These are phyloP conservation scores for Eucera pruinosa DNA, from an alignment of 2,888 invertebrate genomes.

Conservation along the genomic window DNA sequence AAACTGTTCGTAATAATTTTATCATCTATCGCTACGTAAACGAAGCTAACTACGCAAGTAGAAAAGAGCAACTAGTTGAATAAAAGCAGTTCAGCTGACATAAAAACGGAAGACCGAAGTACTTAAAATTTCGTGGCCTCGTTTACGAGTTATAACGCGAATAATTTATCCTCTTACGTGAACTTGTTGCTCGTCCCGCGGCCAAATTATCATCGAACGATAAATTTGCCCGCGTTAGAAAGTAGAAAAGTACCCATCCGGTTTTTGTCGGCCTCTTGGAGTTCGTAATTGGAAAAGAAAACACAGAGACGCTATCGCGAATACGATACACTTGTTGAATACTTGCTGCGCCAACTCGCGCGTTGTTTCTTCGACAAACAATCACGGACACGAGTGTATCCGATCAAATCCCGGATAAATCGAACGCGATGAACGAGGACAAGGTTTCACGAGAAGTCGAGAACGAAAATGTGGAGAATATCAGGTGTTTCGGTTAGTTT, in stretches of 20 bases:
- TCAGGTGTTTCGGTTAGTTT: too few species aligned
- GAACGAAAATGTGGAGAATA: too few species aligned
- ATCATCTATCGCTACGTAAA: not conserved
- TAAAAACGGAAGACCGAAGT: constrained; percentile 5
- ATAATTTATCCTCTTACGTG: constrained; percentile 13
- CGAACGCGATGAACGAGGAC: not conserved
- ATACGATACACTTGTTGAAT: constrained; percentile 17
- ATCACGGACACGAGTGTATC: not conserved
- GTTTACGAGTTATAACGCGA: not conserved
- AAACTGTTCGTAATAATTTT: not conserved
- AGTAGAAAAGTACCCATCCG: too few species aligned
- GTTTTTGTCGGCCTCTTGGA: too few species aligned
- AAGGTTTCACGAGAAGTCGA: too few species aligned
- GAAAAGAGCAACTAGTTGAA: constrained; percentile 6
- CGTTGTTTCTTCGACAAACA: not conserved
- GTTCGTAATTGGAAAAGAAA: too few species aligned
- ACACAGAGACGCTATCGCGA: too few species aligned
- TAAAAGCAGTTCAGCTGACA: too few species aligned
- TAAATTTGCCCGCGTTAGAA: not conserved
- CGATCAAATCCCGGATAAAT: not conserved
- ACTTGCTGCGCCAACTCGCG: not conserved
- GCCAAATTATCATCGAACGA: constrained; percentile 3
- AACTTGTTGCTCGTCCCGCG: constrained; percentile 19
- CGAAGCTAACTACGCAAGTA: not conserved
- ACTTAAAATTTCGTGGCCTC: too few species aligned